These are phyloP conservation scores for Acronicta alni DNA, from an alignment of 2,888 invertebrate species.

Conservation along the genomic window DNA sequence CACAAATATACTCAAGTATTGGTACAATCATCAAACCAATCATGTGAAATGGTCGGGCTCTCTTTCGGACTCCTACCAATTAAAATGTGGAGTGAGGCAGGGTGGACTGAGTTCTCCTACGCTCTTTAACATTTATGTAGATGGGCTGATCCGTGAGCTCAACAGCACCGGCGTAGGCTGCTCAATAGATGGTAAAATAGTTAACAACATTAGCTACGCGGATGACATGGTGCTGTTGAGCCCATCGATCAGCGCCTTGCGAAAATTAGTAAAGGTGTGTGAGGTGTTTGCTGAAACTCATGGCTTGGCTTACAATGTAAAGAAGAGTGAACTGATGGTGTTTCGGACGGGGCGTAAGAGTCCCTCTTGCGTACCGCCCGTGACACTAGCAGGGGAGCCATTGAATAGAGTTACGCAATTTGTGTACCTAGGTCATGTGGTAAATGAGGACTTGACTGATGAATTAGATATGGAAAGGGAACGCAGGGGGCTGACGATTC, in stretches of 20 bases:
- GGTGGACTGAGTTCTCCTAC: slow-evolving; percentile 47
- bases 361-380: slow-evolving; percentile 7
- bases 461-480: slow-evolving; percentile 5
- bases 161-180: slow-evolving; percentile 11
- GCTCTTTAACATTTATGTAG: slow-evolving; percentile 45
- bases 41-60: slow-evolving; percentile 33
- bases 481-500: slow-evolving; percentile 8
- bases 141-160: slow-evolving; percentile 2
- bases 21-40: slow-evolving; percentile 23
- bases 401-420: slow-evolving; percentile 1
- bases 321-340: slow-evolving; percentile 10
- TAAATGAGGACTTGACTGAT: not conserved
- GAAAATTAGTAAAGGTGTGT: not conserved
- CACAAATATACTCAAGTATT: slow-evolving; percentile 6
- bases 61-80: slow-evolving; percentile 25
- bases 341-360: slow-evolving; percentile 7
- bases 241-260: slow-evolving; percentile 1
- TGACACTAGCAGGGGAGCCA: slow-evolving; percentile 5
- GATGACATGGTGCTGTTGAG: slow-evolving; percentile 20
- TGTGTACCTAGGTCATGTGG: slow-evolving; percentile 6
- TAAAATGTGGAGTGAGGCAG: slow-evolving; percentile 52
- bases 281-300: not conserved
- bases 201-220: slow-evolving; percentile 14
- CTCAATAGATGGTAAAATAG: not conserved
- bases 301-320: slow-evolving; percentile 4